Evolutionary conservation across 2,797 vertebrate species (phyloP).

Genomic region (Notolabrus celidotus): DNA sequence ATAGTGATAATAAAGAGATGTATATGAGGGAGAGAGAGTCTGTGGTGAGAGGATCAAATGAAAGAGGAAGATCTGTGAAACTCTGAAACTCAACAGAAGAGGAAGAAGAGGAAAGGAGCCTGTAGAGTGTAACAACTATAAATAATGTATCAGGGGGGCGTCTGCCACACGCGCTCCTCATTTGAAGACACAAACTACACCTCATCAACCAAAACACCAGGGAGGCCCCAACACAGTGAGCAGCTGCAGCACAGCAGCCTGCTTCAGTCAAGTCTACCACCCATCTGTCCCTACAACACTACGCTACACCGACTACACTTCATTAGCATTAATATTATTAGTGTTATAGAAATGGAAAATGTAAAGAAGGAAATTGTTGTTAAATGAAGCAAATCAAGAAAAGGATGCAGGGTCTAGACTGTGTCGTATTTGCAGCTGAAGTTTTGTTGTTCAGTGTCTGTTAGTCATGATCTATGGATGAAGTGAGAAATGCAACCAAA

Average conservation of each 20-base stretch:
- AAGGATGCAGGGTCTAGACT: not conserved
- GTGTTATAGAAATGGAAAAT: not conserved
- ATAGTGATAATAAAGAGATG: slow-evolving; percentile 24
- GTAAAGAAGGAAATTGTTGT: not conserved
- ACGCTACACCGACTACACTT: slow-evolving; percentile 1
- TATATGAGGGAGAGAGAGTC: not conserved
- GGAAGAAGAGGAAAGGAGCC: slow-evolving; percentile 21
- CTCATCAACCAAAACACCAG: slow-evolving; percentile 64
- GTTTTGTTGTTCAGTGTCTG: not conserved
- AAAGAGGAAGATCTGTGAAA: slow-evolving; percentile 23
- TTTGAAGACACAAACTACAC: slow-evolving; percentile 59
- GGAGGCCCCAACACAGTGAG: slow-evolving; percentile 51
- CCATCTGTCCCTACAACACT: slow-evolving; percentile 33
- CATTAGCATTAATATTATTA: not conserved
- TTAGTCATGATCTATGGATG: not conserved
- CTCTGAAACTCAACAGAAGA: slow-evolving; percentile 40
- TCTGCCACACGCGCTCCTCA: slow-evolving; percentile 56
- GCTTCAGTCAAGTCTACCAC: slow-evolving; percentile 11
- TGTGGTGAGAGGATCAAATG: slow-evolving; percentile 6
- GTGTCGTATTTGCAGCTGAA: not conserved
- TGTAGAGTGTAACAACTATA: slow-evolving; percentile 70
- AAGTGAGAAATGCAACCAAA: not conserved
- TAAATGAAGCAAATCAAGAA: not conserved
- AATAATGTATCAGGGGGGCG: slow-evolving; percentile 78
- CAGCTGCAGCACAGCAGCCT: slow-evolving; percentile 56